Evolutionary conservation across 2,113 vertebrate genomes (phyloP).

Genomic region (Elachura formosa): DNA sequence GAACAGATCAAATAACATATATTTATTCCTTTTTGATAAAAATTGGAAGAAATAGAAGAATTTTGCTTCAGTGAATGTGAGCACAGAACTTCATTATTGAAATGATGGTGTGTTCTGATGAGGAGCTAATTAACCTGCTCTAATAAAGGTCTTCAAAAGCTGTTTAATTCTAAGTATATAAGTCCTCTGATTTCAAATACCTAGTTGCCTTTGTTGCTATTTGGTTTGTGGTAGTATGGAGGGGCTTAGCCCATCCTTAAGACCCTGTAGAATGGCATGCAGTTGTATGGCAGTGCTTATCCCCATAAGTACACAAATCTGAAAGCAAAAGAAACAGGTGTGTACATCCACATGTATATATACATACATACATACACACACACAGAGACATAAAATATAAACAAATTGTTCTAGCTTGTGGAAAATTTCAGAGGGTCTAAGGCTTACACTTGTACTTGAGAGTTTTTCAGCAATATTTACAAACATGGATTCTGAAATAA

Average conservation of each 20-base stretch:
- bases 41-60: background rate
- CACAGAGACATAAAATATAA: background rate
- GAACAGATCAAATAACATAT: background rate
- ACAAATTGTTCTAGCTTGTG: background rate
- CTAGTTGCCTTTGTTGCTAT: background rate
- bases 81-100: background rate
- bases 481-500: background rate
- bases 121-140: background rate
- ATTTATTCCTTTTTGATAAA: background rate
- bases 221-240: background rate
- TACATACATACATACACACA: background rate
- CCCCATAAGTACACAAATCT: background rate
- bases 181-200: background rate
- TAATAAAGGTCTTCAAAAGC: background rate
- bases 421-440: background rate
- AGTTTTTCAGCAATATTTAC: background rate
- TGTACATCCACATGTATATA: too few species aligned
- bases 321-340: background rate
- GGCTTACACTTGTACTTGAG: background rate
- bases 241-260: background rate
- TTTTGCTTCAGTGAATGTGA: background rate
- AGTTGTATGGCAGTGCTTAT: background rate
- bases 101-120: background rate
- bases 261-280: background rate
- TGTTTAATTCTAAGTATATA: background rate